These are phyloP conservation scores for Crambe crambe DNA, from an alignment of 37 sponge, comb jelly and placozoan genomes.

Conservation along the genomic window DNA sequence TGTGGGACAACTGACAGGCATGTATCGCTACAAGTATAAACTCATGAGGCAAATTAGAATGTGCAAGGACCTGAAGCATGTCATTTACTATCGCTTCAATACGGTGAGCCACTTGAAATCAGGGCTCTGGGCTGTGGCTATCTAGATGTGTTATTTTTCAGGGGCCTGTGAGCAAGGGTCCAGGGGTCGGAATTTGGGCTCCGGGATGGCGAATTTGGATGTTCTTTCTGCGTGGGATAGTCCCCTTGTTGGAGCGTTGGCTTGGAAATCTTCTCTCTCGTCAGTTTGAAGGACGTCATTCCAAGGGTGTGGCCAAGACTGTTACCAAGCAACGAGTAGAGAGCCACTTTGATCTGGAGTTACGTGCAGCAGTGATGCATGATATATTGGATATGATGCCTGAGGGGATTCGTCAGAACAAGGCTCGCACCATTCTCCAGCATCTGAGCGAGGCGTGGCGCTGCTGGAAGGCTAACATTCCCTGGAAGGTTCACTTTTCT, in stretches of 20 bases:
- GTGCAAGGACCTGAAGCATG: constrained; percentile 99
- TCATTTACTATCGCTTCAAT: constrained; percentile 99
- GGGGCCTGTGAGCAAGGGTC: constrained; percentile 99
- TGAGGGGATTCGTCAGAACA: constrained; percentile 99
- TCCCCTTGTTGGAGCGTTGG: constrained; percentile 98
- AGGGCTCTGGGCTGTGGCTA: neutral
- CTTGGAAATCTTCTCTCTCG: constrained; percentile 97
- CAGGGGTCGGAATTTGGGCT: constrained; percentile 98
- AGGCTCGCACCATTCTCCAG: constrained; percentile 95
- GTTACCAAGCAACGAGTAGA: constrained; percentile 99
- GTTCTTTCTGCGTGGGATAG: constrained; percentile 97
- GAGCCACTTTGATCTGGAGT: constrained; percentile 98
- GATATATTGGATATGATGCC: constrained; percentile 99
- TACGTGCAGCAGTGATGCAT: constrained; percentile 98
- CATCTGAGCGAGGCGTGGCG: constrained; percentile 99
- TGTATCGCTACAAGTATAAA: constrained; percentile 99
- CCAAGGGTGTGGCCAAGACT: constrained; percentile 98
- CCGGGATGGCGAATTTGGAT: constrained; percentile 99
- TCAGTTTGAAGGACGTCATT: constrained; percentile 99
- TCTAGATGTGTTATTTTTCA: constrained; percentile 18
- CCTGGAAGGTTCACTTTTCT: constrained; percentile 93
- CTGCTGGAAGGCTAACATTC: constrained; percentile 99
- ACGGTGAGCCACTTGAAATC: constrained; percentile 80
- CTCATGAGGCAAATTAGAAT: constrained; percentile 99
- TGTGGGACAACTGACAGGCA: constrained; percentile 99